Evolutionary conservation across 1,140 invertebrate species (phyloP).

Genomic region (Leucophenga varia): DNA sequence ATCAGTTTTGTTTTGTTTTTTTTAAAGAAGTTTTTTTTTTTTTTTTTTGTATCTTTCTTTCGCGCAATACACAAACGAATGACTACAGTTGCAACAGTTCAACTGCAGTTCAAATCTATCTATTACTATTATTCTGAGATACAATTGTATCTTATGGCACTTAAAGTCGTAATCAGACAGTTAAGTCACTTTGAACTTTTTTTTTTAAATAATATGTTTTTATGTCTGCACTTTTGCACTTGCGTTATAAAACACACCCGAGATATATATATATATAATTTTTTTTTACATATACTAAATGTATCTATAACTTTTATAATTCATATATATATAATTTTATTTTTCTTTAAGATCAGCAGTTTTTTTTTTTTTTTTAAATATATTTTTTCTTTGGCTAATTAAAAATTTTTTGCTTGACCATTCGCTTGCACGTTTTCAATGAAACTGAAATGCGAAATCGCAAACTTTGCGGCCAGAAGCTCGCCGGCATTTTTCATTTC

Average conservation of each 20-base stretch:
- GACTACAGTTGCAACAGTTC: conserved; percentile 5
- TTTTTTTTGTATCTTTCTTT: not conserved
- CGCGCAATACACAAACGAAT: not conserved
- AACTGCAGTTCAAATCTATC: conserved; percentile 2
- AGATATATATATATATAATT: conserved; percentile 16
- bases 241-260: too few species aligned
- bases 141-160: conserved; percentile 6
- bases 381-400: conserved; percentile 11
- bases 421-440: conserved; percentile 48
- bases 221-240: too few species aligned
- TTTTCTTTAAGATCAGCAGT: conserved; percentile 1
- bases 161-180: conserved; percentile 2
- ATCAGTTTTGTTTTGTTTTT: too few species aligned
- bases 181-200: conserved; percentile 2
- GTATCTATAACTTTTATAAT: conserved; percentile 13
- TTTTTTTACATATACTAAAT: conserved; percentile 13
- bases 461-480: conserved; percentile 29
- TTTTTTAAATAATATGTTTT: conserved; percentile 5
- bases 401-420: conserved; percentile 25
- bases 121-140: too few species aligned
- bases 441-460: conserved; percentile 50
- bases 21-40: too few species aligned
- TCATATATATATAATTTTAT: conserved; percentile 16
- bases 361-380: conserved; percentile 16
- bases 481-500: too few species aligned